Evolutionary conservation across 2,113 vertebrate species (phyloP).

Genomic region (Toxotes chatareus): DNA sequence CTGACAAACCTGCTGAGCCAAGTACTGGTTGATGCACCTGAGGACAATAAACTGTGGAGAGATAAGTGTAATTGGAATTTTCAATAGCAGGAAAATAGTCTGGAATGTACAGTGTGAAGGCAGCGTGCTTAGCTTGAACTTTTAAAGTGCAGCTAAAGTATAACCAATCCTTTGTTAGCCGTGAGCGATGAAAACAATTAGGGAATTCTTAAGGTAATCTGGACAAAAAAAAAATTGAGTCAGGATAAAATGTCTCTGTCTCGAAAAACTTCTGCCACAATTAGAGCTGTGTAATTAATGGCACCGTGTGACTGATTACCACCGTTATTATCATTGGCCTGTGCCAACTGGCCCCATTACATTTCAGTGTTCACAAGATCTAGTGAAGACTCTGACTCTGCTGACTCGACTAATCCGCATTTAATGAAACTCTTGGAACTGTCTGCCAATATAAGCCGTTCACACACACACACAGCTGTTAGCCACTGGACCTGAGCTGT

Average conservation of each 20-base stretch:
- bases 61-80: no score
- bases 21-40: no score
- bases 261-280: not conserved
- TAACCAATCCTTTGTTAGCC: no score
- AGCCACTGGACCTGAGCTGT: not conserved
- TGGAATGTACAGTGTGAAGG: no score
- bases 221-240: constrained; percentile 21
- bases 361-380: not conserved
- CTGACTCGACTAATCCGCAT: constrained; percentile 18
- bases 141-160: no score
- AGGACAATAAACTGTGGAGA: not conserved
- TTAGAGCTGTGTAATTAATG: constrained; percentile 27
- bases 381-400: constrained; percentile 5
- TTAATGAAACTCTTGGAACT: constrained; percentile 36
- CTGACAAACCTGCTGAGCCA: no score
- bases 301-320: constrained; percentile 13
- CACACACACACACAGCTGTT: constrained; percentile 1
- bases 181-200: not conserved
- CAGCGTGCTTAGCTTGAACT: no score
- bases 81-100: no score
- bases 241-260: constrained; percentile 6
- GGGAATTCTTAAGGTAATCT: constrained; percentile 31
- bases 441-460: not conserved
- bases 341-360: constrained; percentile 4
- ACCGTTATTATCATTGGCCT: not conserved